Percentiles rank a stretch among this genome's conserved stretches.
phyloP scores from a whole-genome alignment of 1,140 invertebrate genomes.

The Leptopilina boulardi region DNA sequence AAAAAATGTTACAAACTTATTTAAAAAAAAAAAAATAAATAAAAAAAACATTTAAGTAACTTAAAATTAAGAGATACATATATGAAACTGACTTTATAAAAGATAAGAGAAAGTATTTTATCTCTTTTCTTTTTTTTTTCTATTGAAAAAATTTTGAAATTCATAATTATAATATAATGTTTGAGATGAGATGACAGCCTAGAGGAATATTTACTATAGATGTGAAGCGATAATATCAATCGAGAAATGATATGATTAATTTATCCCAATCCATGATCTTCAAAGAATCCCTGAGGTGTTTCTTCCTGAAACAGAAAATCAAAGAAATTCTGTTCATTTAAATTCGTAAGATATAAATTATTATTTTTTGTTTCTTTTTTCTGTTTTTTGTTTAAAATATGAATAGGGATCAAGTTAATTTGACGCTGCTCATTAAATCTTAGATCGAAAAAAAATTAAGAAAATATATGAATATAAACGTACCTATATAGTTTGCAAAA shows the following conservation, averaged over 20 bases:
- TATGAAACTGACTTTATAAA: no score
- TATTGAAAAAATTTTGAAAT: not conserved
- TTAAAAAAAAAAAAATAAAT: not conserved
- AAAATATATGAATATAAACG: slow-evolving; percentile 69
- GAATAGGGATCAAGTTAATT: slow-evolving; percentile 75
- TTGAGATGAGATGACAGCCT: slow-evolving; percentile 15
- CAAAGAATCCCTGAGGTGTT: slow-evolving; percentile 98
- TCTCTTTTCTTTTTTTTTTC: no score
- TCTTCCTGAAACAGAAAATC: slow-evolving; percentile 92
- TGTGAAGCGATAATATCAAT: not conserved
- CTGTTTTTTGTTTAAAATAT: slow-evolving; percentile 56
- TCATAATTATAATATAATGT: not conserved
- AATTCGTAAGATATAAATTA: no score
- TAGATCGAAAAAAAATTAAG: slow-evolving; percentile 62
- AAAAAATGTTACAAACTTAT: not conserved
- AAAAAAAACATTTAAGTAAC: no score
- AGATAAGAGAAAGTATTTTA: not conserved
- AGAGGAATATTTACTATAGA: slow-evolving; percentile 1
- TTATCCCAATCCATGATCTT: slow-evolving; percentile 98
- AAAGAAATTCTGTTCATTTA: slow-evolving; percentile 45
- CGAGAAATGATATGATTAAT: not conserved
- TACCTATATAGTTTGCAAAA: slow-evolving; percentile 71
- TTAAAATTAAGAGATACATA: no score
- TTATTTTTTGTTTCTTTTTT: no score
- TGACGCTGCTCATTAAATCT: slow-evolving; percentile 69